Evolutionary conservation across 2,888 invertebrate species (phyloP).

Genomic region (Volucella zonaria): DNA sequence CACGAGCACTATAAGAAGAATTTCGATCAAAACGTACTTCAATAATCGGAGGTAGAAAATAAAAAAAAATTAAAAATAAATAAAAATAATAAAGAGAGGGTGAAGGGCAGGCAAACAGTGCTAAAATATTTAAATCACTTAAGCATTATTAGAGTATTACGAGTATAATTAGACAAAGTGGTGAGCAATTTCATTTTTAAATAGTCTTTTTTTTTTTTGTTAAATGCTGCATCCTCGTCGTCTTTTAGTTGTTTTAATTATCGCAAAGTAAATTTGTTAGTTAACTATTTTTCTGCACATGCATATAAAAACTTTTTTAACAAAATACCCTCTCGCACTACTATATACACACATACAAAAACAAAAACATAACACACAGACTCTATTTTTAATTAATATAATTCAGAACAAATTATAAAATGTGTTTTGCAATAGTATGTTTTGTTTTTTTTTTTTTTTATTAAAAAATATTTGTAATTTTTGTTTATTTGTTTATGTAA

Average conservation of each 20-base stretch:
- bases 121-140: slow-evolving; percentile 68
- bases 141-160: slow-evolving; percentile 72
- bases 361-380: background rate
- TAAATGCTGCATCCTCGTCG: slow-evolving; percentile 28
- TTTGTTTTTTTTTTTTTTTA: slow-evolving; percentile 19
- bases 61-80: slow-evolving; percentile 9
- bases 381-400: slow-evolving; percentile 21
- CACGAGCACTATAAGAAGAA: no score
- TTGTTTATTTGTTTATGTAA: slow-evolving; percentile 38
- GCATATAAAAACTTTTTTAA: background rate
- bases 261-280: slow-evolving; percentile 37
- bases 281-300: slow-evolving; percentile 12
- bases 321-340: slow-evolving; percentile 10
- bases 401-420: slow-evolving; percentile 13
- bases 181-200: slow-evolving; percentile 53
- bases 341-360: no score
- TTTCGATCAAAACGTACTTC: slow-evolving; percentile 21
- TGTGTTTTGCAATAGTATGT: slow-evolving; percentile 37
- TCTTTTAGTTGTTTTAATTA: slow-evolving; percentile 50
- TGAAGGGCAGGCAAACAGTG: slow-evolving; percentile 51
- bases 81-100: slow-evolving; percentile 37
- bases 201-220: slow-evolving; percentile 45
- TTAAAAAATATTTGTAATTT: slow-evolving; percentile 25
- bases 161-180: slow-evolving; percentile 65
- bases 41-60: slow-evolving; percentile 30